Evolutionary conservation across 92 coral and sea anemone species (phyloP).

Genomic region (Chrysogorgia sp.): DNA sequence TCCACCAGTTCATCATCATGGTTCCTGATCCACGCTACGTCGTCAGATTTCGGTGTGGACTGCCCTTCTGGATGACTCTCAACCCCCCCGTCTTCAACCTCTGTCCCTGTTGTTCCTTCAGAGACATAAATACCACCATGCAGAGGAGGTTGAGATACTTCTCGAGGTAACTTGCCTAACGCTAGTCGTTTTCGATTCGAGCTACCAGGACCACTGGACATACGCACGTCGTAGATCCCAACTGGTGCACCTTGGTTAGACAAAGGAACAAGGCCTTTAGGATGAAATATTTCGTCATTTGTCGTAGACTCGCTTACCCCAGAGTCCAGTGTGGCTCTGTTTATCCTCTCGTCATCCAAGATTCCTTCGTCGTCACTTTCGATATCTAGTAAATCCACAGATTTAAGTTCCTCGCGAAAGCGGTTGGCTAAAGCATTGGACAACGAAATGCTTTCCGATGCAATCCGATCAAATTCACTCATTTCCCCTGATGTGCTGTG

Average conservation of each 20-base stretch:
- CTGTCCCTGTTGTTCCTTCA: constrained; percentile 79
- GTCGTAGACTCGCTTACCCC: constrained; percentile 51
- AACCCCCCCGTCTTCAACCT: constrained; percentile 47
- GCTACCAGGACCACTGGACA: constrained; percentile 97
- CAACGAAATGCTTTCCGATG: constrained; percentile 23
- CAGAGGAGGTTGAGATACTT: background rate
- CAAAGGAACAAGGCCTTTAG: constrained; percentile 37
- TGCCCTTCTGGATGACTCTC: constrained; percentile 37
- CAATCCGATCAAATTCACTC: constrained; percentile 31
- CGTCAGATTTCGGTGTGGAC: constrained; percentile 29
- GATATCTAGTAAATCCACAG: background rate
- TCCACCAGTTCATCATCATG: background rate
- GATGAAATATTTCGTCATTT: constrained; percentile 33
- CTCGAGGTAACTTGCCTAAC: constrained; percentile 70
- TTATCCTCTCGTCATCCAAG: constrained; percentile 55
- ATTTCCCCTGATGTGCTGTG: background rate
- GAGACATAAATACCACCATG: constrained; percentile 75
- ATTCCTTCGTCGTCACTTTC: constrained; percentile 54
- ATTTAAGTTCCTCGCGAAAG: constrained; percentile 31
- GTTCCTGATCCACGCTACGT: background rate
- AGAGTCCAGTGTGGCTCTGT: constrained; percentile 49
- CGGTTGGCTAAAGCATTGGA: constrained; percentile 26
- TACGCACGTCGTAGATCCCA: constrained; percentile 91
- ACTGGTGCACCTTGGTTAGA: constrained; percentile 28
- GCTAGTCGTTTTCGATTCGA: constrained; percentile 92